These are phyloP conservation scores for Amniataba percoides DNA, from an alignment of 2,797 vertebrate genomes.

Conservation along the genomic window DNA sequence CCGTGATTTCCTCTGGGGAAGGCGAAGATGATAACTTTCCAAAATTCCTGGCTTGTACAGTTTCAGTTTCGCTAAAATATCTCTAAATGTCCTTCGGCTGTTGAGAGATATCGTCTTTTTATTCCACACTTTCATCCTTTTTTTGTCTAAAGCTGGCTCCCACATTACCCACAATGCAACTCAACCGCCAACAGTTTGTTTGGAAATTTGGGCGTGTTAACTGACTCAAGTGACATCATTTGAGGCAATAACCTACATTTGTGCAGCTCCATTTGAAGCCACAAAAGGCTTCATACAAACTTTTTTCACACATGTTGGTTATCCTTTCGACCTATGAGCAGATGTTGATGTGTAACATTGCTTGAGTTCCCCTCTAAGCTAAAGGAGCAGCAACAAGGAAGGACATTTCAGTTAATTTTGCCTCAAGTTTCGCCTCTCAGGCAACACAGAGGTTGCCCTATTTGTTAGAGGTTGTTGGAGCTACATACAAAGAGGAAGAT, in stretches of 20 bases:
- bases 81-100: too few relatives aligned
- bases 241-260: background rate
- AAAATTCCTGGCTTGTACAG: background rate
- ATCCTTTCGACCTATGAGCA: background rate
- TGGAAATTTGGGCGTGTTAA: background rate
- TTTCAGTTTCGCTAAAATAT: background rate
- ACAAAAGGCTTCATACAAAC: background rate
- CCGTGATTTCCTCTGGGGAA: background rate
- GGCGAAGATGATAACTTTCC: background rate
- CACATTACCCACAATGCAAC: background rate
- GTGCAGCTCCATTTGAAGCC: background rate
- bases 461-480: background rate
- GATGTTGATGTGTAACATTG: background rate
- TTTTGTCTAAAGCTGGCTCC: background rate
- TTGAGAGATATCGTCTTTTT: background rate
- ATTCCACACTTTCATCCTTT: background rate
- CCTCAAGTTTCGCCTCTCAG: background rate
- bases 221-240: background rate
- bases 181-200: background rate
- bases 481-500: background rate
- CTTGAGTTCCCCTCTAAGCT: background rate
- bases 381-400: constrained; percentile 1
- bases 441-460: background rate
- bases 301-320: background rate
- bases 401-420: background rate